These are phyloP conservation scores for Passer montanus DNA, from an alignment of 2,113 vertebrate species.

Conservation along the genomic window DNA sequence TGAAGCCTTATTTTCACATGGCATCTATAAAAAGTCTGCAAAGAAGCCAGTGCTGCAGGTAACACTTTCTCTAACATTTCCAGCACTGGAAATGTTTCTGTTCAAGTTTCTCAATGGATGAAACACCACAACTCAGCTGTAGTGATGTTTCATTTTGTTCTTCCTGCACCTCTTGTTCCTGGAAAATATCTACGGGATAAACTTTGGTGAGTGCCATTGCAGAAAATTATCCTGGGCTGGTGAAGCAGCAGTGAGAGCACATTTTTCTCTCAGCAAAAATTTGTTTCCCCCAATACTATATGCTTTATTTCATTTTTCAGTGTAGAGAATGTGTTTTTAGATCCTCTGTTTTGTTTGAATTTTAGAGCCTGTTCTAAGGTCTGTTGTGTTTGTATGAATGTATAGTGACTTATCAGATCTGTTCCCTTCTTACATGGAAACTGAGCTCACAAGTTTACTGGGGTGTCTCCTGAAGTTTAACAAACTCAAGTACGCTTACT, in stretches of 20 bases:
- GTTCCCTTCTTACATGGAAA: background rate
- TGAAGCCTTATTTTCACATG: background rate
- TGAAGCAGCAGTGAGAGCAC: background rate
- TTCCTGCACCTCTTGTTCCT: background rate
- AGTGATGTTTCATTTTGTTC: background rate
- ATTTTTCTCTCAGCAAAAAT: background rate
- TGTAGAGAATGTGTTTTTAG: background rate
- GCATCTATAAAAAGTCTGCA: background rate
- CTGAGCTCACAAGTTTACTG: background rate
- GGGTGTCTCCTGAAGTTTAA: background rate
- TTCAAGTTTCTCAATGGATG: background rate
- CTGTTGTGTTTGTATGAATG: background rate
- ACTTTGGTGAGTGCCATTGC: background rate
- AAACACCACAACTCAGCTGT: background rate
- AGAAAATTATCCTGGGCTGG: background rate
- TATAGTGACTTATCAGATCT: background rate
- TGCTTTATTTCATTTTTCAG: background rate
- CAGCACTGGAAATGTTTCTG: background rate
- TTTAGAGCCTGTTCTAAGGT: background rate
- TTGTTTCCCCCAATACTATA: background rate
- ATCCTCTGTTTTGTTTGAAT: background rate
- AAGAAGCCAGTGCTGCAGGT: background rate
- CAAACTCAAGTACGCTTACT: background rate
- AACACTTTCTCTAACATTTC: background rate
- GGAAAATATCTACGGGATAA: background rate